Evolutionary conservation across 2,797 vertebrate species (phyloP).

Genomic region (Hippoglossus hippoglossus): DNA sequence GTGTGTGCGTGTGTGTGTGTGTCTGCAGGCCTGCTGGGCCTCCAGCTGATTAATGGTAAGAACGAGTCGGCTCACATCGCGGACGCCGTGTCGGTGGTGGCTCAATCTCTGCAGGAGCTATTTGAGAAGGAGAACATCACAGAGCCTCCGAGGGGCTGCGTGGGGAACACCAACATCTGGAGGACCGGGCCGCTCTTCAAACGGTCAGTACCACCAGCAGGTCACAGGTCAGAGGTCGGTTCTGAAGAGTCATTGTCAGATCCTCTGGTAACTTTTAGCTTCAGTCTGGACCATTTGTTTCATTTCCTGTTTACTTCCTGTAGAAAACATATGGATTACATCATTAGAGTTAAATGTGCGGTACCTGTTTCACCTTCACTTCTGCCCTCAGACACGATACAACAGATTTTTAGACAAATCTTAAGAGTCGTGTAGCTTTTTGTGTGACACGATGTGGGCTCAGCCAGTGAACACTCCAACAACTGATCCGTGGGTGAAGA

Average conservation of each 20-base stretch:
- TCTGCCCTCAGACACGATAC: too few relatives aligned
- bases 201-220: slow-evolving; percentile 81
- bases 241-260: not conserved
- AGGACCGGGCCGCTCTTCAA: slow-evolving; percentile 98
- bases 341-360: too few relatives aligned
- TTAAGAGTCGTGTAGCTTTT: not conserved
- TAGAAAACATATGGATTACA: not conserved
- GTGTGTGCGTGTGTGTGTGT: slow-evolving; percentile 36
- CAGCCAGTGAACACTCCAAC: not conserved
- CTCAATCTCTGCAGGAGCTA: slow-evolving; percentile 96
- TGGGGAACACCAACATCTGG: slow-evolving; percentile 99
- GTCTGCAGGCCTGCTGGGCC: slow-evolving; percentile 90
- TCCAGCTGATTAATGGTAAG: slow-evolving; percentile 98
- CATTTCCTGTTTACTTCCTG: not conserved
- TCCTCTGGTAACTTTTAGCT: not conserved
- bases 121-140: slow-evolving; percentile 99
- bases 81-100: slow-evolving; percentile 93
- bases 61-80: slow-evolving; percentile 97
- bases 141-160: slow-evolving; percentile 94
- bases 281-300: not conserved
- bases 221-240: slow-evolving; percentile 1
- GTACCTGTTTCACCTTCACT: too few relatives aligned
- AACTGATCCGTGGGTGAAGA: not conserved
- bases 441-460: not conserved
- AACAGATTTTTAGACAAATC: too few relatives aligned